Conservation (phyloP, 2,888 invertebrate species). For the Amiota minor region DNA sequence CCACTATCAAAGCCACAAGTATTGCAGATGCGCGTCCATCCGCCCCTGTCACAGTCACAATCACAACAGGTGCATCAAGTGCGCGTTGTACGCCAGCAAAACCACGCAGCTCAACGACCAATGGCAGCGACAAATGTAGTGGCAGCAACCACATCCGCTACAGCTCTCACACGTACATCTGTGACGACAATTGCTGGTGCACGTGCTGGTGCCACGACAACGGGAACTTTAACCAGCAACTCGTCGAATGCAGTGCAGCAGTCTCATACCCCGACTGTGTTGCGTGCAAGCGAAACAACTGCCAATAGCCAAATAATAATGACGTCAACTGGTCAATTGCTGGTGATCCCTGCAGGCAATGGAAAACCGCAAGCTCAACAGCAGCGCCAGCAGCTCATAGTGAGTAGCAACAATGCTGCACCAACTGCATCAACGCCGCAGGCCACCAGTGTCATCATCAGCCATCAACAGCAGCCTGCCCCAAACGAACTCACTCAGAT, state of each 20-base stretch:
- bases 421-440: conserved; percentile 42
- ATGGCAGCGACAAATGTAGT: conserved; percentile 22
- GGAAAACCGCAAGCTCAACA: conserved; percentile 53
- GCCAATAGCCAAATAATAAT: conserved; percentile 71
- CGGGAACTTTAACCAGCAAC: conserved; percentile 75
- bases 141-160: background rate
- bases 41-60: conserved; percentile 48
- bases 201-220: conserved; percentile 66
- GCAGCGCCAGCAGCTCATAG: conserved; percentile 48
- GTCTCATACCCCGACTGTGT: conserved; percentile 62
- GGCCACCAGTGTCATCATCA: conserved; percentile 50
- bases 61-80: conserved; percentile 47
- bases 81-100: conserved; percentile 56
- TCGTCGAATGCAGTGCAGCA: conserved; percentile 73
- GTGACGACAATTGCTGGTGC: conserved; percentile 84
- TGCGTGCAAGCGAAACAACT: conserved; percentile 51
- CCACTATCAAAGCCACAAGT: conserved; percentile 26
- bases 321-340: conserved; percentile 73
- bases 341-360: conserved; percentile 68
- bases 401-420: conserved; percentile 27
- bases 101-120: conserved; percentile 60
- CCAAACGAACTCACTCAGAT: conserved; percentile 46
- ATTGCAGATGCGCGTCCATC: conserved; percentile 65
- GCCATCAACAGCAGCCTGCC: conserved; percentile 48
- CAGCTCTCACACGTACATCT: conserved; percentile 79